Conservation (phyloP, 2,888 invertebrate species). For the Isoperla grammatica region DNA sequence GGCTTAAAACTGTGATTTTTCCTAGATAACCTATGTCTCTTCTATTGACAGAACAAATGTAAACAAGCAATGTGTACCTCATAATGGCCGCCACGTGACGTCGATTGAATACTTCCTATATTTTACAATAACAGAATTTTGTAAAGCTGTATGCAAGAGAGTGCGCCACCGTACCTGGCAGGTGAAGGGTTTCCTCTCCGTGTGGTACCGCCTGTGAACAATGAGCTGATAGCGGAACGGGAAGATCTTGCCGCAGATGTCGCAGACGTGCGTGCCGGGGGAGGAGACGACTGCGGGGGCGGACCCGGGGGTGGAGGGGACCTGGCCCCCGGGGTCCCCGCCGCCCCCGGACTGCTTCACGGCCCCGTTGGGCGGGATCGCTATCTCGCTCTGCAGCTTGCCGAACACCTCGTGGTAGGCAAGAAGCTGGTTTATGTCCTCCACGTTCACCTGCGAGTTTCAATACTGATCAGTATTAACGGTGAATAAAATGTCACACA, state of each 20-base stretch:
- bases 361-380: slow-evolving; percentile 34
- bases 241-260: slow-evolving; percentile 81
- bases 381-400: slow-evolving; percentile 55
- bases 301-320: slow-evolving; percentile 48
- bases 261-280: slow-evolving; percentile 65
- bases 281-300: slow-evolving; percentile 35
- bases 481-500: not conserved
- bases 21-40: too few relatives aligned
- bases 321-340: slow-evolving; percentile 9
- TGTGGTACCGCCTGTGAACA: slow-evolving; percentile 79
- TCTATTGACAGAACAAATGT: too few relatives aligned
- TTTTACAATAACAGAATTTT: too few relatives aligned
- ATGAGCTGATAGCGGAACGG: slow-evolving; percentile 83
- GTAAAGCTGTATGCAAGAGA: too few relatives aligned
- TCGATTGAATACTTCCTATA: too few relatives aligned
- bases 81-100: too few relatives aligned
- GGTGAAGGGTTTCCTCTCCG: slow-evolving; percentile 78
- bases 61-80: too few relatives aligned
- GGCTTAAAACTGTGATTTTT: too few relatives aligned
- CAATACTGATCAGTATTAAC: not conserved
- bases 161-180: slow-evolving; percentile 45
- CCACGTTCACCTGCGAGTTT: slow-evolving; percentile 58
- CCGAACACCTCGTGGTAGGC: slow-evolving; percentile 84
- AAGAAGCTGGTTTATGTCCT: slow-evolving; percentile 75
- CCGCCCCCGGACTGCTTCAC: slow-evolving; percentile 41